A percentile compares a stretch with the other conserved stretches of the same genome.
Evolutionary conservation across 2,888 invertebrate genomes (phyloP).

Genomic region (Apamea monoglypha): DNA sequence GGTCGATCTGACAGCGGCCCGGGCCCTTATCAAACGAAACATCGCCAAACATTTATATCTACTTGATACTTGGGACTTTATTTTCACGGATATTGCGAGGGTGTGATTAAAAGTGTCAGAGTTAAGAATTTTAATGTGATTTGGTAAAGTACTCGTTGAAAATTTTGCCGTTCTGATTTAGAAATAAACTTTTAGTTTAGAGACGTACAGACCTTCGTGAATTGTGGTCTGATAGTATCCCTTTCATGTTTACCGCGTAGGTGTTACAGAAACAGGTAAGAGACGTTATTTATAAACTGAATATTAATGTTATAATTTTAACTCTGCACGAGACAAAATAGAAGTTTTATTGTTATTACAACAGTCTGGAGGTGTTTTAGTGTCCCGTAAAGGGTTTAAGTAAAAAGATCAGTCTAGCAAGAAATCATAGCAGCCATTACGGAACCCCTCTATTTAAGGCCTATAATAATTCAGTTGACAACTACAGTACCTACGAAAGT

Average conservation of each 20-base stretch:
- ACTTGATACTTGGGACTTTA: conserved; percentile 59
- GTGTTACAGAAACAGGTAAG: background rate
- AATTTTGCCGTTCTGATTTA: conserved; percentile 12
- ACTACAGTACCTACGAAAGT: background rate
- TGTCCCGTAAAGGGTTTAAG: background rate
- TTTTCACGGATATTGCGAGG: conserved; percentile 42
- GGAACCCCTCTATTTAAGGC: no score
- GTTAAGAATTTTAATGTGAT: conserved; percentile 40
- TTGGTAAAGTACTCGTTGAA: conserved; percentile 14
- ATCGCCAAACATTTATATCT: conserved; percentile 54
- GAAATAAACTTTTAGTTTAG: conserved; percentile 20
- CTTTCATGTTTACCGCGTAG: background rate
- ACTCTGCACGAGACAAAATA: background rate
- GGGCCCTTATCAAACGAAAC: conserved; percentile 61
- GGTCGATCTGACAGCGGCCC: conserved; percentile 61
- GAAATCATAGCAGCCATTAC: background rate
- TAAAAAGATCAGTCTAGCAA: no score
- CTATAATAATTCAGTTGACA: background rate
- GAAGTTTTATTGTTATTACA: background rate
- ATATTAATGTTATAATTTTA: background rate
- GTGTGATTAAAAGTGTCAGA: conserved; percentile 47
- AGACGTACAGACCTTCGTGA: background rate
- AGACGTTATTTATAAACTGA: background rate
- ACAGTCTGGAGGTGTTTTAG: background rate
- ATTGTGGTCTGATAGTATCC: background rate